Evolutionary conservation across 2,797 vertebrate genomes (phyloP).

Genomic region (Philypnodon macrostomus): DNA sequence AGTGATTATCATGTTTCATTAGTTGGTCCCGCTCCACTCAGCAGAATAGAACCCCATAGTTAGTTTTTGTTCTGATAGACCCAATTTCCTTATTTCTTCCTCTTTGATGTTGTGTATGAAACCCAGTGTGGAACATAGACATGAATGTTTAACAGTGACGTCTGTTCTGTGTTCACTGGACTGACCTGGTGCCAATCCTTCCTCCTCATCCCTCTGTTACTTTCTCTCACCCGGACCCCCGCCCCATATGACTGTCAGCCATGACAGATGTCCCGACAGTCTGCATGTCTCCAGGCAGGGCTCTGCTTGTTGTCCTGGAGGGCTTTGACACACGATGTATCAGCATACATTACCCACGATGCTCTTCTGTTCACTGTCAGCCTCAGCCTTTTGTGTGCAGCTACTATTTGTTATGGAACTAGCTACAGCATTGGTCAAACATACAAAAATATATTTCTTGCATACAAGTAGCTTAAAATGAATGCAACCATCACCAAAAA

Average conservation of each 20-base stretch:
- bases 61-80: background rate
- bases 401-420: too few species aligned
- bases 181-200: constrained; percentile 60
- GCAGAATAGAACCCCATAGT: too few species aligned
- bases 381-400: constrained; percentile 22
- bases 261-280: constrained; percentile 81
- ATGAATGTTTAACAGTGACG: constrained; percentile 70
- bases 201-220: constrained; percentile 48
- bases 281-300: constrained; percentile 74
- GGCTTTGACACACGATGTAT: constrained; percentile 70
- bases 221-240: constrained; percentile 17
- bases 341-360: constrained; percentile 66
- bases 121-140: constrained; percentile 34
- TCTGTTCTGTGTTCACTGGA: constrained; percentile 63
- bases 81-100: constrained; percentile 7
- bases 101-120: constrained; percentile 28
- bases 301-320: constrained; percentile 64
- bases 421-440: too few species aligned
- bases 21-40: too few species aligned
- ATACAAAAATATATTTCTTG: too few species aligned
- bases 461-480: too few species aligned
- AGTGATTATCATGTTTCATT: too few species aligned
- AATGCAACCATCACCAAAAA: background rate
- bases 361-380: constrained; percentile 16
- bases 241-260: constrained; percentile 73